These are phyloP conservation scores for Sialis lutaria DNA, from an alignment of 2,888 invertebrate species.

Conservation along the genomic window DNA sequence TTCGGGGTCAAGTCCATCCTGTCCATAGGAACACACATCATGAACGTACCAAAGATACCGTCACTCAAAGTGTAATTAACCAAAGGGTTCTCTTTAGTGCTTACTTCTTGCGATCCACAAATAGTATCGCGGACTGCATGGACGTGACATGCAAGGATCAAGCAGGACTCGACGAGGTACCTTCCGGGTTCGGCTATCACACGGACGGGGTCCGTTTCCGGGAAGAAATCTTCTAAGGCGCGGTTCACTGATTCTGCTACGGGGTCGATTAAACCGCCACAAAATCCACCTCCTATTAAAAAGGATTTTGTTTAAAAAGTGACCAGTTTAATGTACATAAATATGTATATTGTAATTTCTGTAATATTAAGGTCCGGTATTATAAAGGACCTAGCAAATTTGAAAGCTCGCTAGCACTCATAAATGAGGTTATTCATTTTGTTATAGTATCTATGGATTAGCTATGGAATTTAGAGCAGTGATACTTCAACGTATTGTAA, in stretches of 20 bases:
- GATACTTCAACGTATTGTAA: too few relatives aligned
- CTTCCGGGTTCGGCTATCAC: neutral
- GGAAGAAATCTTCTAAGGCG: neutral
- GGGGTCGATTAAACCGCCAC: constrained; percentile 11
- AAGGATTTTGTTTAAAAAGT: too few relatives aligned
- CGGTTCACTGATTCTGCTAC: neutral
- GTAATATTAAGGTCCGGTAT: too few relatives aligned
- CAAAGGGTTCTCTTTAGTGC: neutral
- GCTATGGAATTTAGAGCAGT: too few relatives aligned
- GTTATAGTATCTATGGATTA: too few relatives aligned
- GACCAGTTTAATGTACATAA: too few relatives aligned
- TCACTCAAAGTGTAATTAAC: neutral
- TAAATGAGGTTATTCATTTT: too few relatives aligned
- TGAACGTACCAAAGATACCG: neutral
- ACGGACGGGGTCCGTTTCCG: neutral
- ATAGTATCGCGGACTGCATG: too few relatives aligned
- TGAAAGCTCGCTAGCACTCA: too few relatives aligned
- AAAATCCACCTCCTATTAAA: too few relatives aligned
- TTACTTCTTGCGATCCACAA: neutral
- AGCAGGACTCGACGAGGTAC: neutral
- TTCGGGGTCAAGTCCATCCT: neutral
- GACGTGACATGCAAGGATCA: neutral
- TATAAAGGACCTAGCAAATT: too few relatives aligned
- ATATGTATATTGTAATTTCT: too few relatives aligned
- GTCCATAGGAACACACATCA: neutral